phyloP scores from a whole-genome alignment of 1,140 invertebrate genomes.

The Conopomorpha cramerella region DNA sequence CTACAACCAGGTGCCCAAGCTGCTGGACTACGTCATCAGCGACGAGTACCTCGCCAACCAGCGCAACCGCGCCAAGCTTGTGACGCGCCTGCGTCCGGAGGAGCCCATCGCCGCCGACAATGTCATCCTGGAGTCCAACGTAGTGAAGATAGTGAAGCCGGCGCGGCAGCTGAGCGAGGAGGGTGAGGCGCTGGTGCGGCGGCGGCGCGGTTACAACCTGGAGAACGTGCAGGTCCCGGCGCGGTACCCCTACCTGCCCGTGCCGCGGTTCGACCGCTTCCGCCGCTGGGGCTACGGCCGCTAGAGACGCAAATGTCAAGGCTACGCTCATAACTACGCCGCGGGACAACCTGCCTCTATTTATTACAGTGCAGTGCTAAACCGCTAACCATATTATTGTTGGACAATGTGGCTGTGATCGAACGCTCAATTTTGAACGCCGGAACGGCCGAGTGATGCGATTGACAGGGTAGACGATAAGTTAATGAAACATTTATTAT shows the following conservation, averaged over 20 bases:
- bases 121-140: constrained; percentile 49
- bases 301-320: constrained; percentile 40
- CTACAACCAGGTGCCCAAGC: constrained; percentile 33
- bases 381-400: constrained; percentile 21
- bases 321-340: constrained; percentile 25
- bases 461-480: constrained; percentile 18
- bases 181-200: constrained; percentile 25
- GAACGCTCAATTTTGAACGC: constrained; percentile 25
- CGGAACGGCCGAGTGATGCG: constrained; percentile 16
- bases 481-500: too few species aligned
- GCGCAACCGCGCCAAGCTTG: constrained; percentile 35
- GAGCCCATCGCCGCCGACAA: constrained; percentile 45
- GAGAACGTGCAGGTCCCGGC: constrained; percentile 55
- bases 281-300: constrained; percentile 44
- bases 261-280: constrained; percentile 34
- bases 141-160: constrained; percentile 39
- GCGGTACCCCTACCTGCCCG: constrained; percentile 42
- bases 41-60: constrained; percentile 29
- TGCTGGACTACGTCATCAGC: constrained; percentile 29
- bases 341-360: constrained; percentile 9
- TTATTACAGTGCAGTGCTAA: too few species aligned
- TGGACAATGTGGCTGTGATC: constrained; percentile 48
- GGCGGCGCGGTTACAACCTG: constrained; percentile 54
- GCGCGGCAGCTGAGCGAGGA: constrained; percentile 12
- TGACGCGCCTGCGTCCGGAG: constrained; percentile 35